Conservation (phyloP, 2,888 invertebrate species). For the Agrenia bidenticulata region DNA sequence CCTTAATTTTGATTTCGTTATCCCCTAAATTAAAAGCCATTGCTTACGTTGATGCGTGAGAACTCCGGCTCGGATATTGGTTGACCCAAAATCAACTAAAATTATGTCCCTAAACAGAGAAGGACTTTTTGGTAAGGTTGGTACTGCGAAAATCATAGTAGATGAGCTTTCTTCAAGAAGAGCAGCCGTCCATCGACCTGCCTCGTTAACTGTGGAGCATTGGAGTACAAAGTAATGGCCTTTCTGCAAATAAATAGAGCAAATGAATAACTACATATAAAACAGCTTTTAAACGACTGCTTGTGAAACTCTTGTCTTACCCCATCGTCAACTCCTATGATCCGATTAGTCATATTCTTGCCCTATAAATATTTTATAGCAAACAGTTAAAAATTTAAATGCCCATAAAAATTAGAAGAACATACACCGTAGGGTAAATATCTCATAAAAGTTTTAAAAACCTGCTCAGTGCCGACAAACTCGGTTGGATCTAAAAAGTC, state of each 20-base stretch:
- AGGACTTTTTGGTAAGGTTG: slow-evolving; percentile 54
- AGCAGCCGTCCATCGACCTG: slow-evolving; percentile 60
- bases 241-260: slow-evolving; percentile 55
- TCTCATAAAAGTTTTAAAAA: slow-evolving; percentile 51
- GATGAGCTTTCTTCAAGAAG: slow-evolving; percentile 54
- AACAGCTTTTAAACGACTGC: no score
- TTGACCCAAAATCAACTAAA: slow-evolving; percentile 63
- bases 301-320: slow-evolving; percentile 49
- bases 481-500: slow-evolving; percentile 59
- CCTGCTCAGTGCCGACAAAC: slow-evolving; percentile 60
- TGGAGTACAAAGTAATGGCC: slow-evolving; percentile 60
- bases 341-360: slow-evolving; percentile 51
- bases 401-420: no score
- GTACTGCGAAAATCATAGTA: slow-evolving; percentile 40
- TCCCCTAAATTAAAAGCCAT: no score
- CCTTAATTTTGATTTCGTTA: background rate
- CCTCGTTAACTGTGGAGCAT: slow-evolving; percentile 57
- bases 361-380: slow-evolving; percentile 34
- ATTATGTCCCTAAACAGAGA: slow-evolving; percentile 58
- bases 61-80: slow-evolving; percentile 62
- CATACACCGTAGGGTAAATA: no score
- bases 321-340: slow-evolving; percentile 56
- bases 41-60: slow-evolving; percentile 59
- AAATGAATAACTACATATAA: no score
- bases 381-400: no score